These are phyloP conservation scores for Aporophyla lueneburgensis DNA, from an alignment of 2,888 invertebrate species.

Conservation along the genomic window DNA sequence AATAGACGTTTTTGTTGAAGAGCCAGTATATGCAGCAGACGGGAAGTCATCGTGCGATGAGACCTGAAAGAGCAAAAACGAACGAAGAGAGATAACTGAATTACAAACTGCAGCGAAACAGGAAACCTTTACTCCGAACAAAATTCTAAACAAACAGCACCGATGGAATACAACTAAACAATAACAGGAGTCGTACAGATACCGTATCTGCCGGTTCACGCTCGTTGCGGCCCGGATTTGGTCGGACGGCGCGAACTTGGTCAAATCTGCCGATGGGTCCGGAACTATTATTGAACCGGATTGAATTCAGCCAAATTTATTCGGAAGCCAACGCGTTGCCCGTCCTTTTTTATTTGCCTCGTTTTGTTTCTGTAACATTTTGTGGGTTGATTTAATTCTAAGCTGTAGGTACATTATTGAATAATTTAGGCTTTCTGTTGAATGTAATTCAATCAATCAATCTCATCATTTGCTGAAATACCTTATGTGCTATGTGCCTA, in stretches of 20 bases:
- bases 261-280: conserved; percentile 73
- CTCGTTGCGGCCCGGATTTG: conserved; percentile 66
- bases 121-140: neutral
- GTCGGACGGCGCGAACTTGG: conserved; percentile 70
- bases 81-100: neutral
- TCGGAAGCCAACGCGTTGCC: conserved; percentile 50
- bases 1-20: neutral
- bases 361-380: conserved; percentile 20
- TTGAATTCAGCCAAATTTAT: conserved; percentile 73
- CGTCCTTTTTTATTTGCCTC: conserved; percentile 48
- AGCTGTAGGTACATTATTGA: too few relatives aligned
- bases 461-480: neutral
- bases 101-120: neutral
- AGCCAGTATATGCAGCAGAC: too few relatives aligned
- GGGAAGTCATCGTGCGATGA: neutral
- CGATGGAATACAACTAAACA: conserved; percentile 44
- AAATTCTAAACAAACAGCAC: neutral
- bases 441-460: neutral
- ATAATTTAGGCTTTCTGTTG: neutral
- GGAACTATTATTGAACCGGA: conserved; percentile 64
- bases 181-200: conserved; percentile 38
- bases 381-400: neutral
- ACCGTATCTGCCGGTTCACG: conserved; percentile 57
- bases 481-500: neutral
- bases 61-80: neutral